These are phyloP conservation scores for Nothobranchius furzeri DNA, from an alignment of 2,113 vertebrate genomes.

Conservation along the genomic window DNA sequence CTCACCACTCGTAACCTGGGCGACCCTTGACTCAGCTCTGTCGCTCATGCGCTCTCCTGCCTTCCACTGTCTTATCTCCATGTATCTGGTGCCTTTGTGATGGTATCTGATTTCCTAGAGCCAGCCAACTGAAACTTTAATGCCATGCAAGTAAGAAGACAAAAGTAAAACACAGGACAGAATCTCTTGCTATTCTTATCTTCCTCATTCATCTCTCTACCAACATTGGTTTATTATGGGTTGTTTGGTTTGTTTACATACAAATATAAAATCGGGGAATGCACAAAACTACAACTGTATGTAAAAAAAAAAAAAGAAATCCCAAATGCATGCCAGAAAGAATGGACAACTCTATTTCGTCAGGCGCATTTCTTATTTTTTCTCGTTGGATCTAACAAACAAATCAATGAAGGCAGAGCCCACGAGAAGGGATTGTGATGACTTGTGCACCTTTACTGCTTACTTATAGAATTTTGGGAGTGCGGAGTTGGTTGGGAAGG, in stretches of 20 bases:
- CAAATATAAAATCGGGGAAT: not conserved
- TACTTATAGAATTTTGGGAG: conserved; percentile 52
- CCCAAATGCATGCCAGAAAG: not conserved
- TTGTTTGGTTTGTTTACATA: conserved; percentile 19
- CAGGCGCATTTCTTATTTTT: not conserved
- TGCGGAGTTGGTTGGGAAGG: conserved; percentile 40
- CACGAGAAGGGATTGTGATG: conserved; percentile 38
- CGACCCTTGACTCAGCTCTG: conserved; percentile 27
- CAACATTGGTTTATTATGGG: conserved; percentile 20
- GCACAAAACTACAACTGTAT: conserved; percentile 1
- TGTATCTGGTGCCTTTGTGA: conserved; percentile 39
- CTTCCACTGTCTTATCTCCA: conserved; percentile 37
- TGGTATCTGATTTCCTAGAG: conserved; percentile 55
- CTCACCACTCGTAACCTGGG: conserved; percentile 18
- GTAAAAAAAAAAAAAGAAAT: not conserved
- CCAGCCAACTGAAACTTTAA: conserved; percentile 56
- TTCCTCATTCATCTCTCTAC: conserved; percentile 44
- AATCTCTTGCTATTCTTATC: conserved; percentile 18
- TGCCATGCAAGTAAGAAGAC: conserved; percentile 46
- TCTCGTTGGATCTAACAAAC: conserved; percentile 30
- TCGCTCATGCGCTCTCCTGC: conserved; percentile 15
- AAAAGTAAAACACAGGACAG: conserved; percentile 37
- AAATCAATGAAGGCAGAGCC: conserved; percentile 45
- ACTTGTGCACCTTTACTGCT: conserved; percentile 60
- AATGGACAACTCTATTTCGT: conserved; percentile 19